Evolutionary conservation across 2,888 invertebrate genomes (phyloP), one percentile per base, ranked within the genome.

Genomic region (Drosophila fungiperda): DNA sequence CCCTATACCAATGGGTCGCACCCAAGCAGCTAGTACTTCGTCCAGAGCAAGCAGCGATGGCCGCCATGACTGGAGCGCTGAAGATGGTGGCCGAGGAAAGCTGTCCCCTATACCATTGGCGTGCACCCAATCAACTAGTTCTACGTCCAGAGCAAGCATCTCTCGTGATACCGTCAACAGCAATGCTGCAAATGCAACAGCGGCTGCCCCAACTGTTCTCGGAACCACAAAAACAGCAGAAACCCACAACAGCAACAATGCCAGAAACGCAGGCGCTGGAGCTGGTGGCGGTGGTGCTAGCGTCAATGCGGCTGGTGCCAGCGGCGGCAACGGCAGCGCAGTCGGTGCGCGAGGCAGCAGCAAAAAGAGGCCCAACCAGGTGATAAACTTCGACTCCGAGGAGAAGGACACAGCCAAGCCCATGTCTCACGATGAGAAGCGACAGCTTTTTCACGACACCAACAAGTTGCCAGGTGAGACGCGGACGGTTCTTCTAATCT

Each of bases 371-470:
- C 94, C 91, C 66, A 94, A 94, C 65, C 94, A 94, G 87, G 94
- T 95, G 59, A 93, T 94, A 81, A 94, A 95, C 55, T 96, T 96
- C 87, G 99, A 99, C 94, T 97, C 98, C 36, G 99, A 99, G 93
- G 98, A 99, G 93, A 99, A 99, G 94, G 99, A 99, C 93, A 98
- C 97, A 94, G 98, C 98, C 86, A 98, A 98, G 93, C 99, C 99
- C 75, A 99, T 99, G 99, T 98, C 99, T 66, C 99, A 99, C 92
- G 99, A 99, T 93, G 99, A 99, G 94, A 99, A 99, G 94, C 95
- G 99, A 85, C 99, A 99, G 94, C 96, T 99, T 78, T 99, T 99
- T 91, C 95, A 99, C 91, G 99, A 99, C 94, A 99, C 99, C 93
- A 99, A 99, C 94, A 99, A 99, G 94, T 94, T 99, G 93, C 99